These are phyloP conservation scores for Omphaloscelis lunosa DNA, from an alignment of 2,888 invertebrate species.

Conservation along the genomic window DNA sequence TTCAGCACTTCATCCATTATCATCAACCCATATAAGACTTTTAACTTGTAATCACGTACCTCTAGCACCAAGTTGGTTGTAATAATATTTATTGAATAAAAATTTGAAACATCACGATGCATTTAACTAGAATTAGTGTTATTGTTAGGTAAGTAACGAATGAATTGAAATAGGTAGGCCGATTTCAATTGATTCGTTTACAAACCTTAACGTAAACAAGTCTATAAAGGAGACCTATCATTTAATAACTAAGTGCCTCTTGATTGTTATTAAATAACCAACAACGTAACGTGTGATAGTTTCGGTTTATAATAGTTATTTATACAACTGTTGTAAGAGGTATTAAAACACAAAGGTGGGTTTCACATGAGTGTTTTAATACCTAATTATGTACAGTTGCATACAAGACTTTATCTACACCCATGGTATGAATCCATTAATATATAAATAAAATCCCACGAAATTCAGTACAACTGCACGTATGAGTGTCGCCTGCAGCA, in stretches of 20 bases:
- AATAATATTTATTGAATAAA: slow-evolving; percentile 27
- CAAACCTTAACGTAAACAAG: slow-evolving; percentile 13
- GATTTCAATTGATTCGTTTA: slow-evolving; percentile 6
- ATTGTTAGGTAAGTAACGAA: slow-evolving; percentile 1
- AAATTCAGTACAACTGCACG: no score
- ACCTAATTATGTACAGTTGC: no score
- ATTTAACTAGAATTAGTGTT: slow-evolving; percentile 2
- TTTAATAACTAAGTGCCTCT: slow-evolving; percentile 4
- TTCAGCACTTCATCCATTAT: background rate
- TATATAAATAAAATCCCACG: no score
- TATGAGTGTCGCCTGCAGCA: no score
- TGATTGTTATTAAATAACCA: slow-evolving; percentile 5
- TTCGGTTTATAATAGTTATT: no score
- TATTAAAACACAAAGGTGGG: no score
- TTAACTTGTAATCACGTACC: background rate
- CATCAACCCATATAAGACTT: background rate
- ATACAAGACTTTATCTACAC: no score
- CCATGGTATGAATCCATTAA: no score
- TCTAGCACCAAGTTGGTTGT: background rate
- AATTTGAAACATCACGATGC: background rate
- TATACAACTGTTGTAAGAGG: no score
- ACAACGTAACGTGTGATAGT: slow-evolving; percentile 11
- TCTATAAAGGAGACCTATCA: background rate
- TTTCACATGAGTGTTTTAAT: no score
- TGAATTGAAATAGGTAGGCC: background rate